Percentiles rank a stretch among this genome's conserved stretches.
These are phyloP conservation scores for Andrena bucephala DNA, from an alignment of 2,888 invertebrate species.

Conservation along the genomic window DNA sequence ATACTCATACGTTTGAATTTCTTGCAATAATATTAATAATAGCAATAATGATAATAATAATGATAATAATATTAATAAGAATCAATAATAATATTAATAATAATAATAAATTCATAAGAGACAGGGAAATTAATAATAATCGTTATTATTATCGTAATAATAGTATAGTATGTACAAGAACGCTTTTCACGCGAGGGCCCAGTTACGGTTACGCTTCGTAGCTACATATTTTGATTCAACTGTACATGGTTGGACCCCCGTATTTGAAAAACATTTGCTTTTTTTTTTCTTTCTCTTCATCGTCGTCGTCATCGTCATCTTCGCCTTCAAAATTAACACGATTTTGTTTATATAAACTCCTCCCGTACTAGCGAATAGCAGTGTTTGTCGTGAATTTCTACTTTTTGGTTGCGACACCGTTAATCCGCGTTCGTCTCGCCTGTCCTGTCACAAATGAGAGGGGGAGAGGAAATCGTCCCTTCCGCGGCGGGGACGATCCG, in stretches of 20 bases:
- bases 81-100: conserved; percentile 75
- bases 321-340: conserved; percentile 76
- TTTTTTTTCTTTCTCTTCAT: conserved; percentile 31
- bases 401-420: conserved; percentile 77
- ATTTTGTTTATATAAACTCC: conserved; percentile 75
- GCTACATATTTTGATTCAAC: conserved; percentile 77
- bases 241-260: conserved; percentile 80
- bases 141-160: conserved; percentile 79
- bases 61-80: conserved; percentile 70
- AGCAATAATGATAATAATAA: conserved; percentile 79
- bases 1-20: conserved; percentile 59
- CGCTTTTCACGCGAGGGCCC: conserved; percentile 78
- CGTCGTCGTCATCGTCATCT: too few relatives aligned
- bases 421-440: conserved; percentile 61
- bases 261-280: conserved; percentile 70
- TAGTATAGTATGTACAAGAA: conserved; percentile 83
- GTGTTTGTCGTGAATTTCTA: conserved; percentile 74
- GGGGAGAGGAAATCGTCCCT: conserved; percentile 20
- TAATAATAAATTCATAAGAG: conserved; percentile 83
- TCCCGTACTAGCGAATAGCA: conserved; percentile 76
- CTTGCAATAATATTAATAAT: conserved; percentile 74
- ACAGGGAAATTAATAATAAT: conserved; percentile 82
- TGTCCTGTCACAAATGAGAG: conserved; percentile 31
- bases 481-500: conserved; percentile 38
- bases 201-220: conserved; percentile 75